Evolutionary conservation across 1,140 invertebrate genomes (phyloP).

Genomic region (Kradibia gibbosae): DNA sequence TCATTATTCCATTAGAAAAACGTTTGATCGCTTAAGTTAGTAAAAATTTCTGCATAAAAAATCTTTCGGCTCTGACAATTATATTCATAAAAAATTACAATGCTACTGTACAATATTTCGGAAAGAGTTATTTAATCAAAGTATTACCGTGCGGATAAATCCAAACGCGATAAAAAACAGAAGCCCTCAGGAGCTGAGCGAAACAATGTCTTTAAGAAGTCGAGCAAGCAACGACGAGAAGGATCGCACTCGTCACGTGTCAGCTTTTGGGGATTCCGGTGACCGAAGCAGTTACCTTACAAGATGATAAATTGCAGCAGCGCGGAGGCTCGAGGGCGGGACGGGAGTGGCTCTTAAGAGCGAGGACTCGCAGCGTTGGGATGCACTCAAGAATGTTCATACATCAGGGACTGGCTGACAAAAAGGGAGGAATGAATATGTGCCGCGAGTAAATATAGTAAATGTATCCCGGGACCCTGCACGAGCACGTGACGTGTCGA

Average conservation of each 20-base stretch:
- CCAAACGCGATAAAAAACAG: too few relatives aligned
- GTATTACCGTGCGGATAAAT: too few relatives aligned
- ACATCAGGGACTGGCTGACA: not conserved
- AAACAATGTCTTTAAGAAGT: not conserved
- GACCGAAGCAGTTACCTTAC: constrained; percentile 13
- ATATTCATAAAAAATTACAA: too few relatives aligned
- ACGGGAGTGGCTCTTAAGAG: constrained; percentile 2
- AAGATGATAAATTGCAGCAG: not conserved
- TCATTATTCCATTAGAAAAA: too few relatives aligned
- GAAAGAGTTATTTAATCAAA: too few relatives aligned
- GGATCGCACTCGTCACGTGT: not conserved
- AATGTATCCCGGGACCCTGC: constrained; percentile 22
- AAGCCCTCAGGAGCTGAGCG: not conserved
- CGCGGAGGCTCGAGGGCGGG: not conserved
- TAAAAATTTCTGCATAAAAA: too few relatives aligned
- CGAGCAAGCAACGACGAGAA: not conserved
- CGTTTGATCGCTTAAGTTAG: too few relatives aligned
- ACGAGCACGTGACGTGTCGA: constrained; percentile 21
- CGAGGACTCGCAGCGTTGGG: not conserved
- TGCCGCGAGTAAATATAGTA: constrained; percentile 38
- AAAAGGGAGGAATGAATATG: constrained; percentile 21
- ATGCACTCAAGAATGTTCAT: constrained; percentile 22
- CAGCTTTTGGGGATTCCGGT: not conserved
- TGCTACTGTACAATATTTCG: too few relatives aligned
- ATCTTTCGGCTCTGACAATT: too few relatives aligned